Evolutionary conservation across 2,113 vertebrate genomes (phyloP).

Genomic region (Gavialis gangeticus): DNA sequence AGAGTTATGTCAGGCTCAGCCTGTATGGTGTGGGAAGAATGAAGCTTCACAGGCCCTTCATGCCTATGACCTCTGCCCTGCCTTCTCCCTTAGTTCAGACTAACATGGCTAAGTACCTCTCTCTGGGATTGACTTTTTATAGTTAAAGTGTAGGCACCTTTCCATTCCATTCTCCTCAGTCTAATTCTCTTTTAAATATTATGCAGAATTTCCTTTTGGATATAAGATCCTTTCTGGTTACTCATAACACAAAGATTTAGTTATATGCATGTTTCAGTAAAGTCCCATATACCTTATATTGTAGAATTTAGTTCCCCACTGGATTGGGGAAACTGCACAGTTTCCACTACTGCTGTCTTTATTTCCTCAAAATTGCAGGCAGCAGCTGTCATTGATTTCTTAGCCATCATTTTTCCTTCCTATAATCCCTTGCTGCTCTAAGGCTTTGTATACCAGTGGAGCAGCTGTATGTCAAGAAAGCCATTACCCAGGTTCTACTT

Average conservation of each 20-base stretch:
- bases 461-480: neutral
- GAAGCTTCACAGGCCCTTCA: neutral
- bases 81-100: no score
- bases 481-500: rapidly evolving
- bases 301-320: neutral
- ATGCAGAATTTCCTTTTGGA: neutral
- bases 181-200: neutral
- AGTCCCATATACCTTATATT: no score
- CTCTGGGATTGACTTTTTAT: neutral
- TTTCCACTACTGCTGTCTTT: neutral
- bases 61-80: neutral
- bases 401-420: neutral
- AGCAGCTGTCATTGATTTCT: neutral
- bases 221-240: neutral
- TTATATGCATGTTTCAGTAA: neutral
- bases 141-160: neutral
- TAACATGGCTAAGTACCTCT: no score
- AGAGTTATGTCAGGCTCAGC: neutral
- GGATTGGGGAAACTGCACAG: neutral
- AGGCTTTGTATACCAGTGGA: neutral
- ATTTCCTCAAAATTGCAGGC: neutral
- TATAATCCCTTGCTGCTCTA: neutral
- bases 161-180: neutral
- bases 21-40: neutral
- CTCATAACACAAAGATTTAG: neutral